A percentile compares a stretch with the other conserved stretches of the same genome.
Evolutionary conservation across 2,888 invertebrate genomes (phyloP).

Genomic region (Oxytorus armatus): DNA sequence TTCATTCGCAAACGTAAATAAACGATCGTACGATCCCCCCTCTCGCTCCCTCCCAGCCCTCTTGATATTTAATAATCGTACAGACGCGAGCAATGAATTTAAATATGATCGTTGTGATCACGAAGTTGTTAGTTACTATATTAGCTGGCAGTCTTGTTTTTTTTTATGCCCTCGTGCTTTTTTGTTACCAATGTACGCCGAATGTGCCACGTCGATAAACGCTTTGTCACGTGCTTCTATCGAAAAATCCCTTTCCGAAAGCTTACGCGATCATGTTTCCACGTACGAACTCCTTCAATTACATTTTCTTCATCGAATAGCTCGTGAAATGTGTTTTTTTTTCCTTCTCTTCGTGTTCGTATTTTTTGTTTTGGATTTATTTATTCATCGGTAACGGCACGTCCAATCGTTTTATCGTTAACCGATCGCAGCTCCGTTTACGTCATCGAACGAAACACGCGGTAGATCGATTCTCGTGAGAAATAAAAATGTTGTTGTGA

Average conservation of each 20-base stretch:
- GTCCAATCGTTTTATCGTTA: neutral
- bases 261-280: conserved; percentile 22
- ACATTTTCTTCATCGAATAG: neutral
- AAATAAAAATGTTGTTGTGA: too few relatives aligned
- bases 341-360: neutral
- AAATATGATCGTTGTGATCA: conserved; percentile 30
- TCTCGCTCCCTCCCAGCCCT: neutral
- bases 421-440: too few relatives aligned
- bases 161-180: conserved; percentile 20
- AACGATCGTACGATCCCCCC: conserved; percentile 41
- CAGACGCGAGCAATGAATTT: conserved; percentile 44
- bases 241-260: conserved; percentile 23
- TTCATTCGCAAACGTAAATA: conserved; percentile 65
- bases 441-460: too few relatives aligned
- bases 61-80: neutral
- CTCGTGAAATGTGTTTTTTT: conserved; percentile 29
- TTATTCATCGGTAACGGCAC: neutral
- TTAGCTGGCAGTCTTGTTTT: neutral
- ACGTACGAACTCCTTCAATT: conserved; percentile 38
- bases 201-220: neutral
- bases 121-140: neutral
- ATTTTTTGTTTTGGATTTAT: neutral
- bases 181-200: neutral
- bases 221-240: conserved; percentile 53
- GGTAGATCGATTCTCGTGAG: too few relatives aligned